Percentiles rank a stretch among this genome's conserved stretches.
Evolutionary conservation across 2,797 vertebrate genomes (phyloP).

Genomic region (Vespertilio murinus): DNA sequence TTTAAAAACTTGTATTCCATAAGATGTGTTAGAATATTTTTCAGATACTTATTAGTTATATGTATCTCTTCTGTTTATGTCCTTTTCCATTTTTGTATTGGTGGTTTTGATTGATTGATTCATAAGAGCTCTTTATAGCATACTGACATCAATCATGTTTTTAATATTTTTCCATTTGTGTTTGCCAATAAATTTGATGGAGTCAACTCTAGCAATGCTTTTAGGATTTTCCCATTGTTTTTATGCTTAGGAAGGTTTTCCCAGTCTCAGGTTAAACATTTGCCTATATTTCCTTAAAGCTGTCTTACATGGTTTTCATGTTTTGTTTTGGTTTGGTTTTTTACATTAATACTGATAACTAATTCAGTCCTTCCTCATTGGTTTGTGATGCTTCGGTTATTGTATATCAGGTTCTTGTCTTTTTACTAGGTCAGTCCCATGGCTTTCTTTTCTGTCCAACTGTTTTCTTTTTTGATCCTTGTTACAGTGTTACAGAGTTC

Average conservation of each 20-base stretch:
- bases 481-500: too few species aligned
- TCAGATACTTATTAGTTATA: neutral
- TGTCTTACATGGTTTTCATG: neutral
- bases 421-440: slow-evolving; percentile 21
- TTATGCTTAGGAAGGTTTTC: slow-evolving; percentile 20
- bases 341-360: neutral
- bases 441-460: neutral
- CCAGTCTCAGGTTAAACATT: neutral
- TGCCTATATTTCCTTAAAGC: slow-evolving; percentile 33
- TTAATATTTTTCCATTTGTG: slow-evolving; percentile 1
- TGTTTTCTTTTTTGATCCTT: slow-evolving; percentile 26
- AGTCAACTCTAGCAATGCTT: neutral
- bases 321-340: neutral
- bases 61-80: neutral
- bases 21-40: neutral
- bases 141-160: neutral
- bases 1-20: slow-evolving; percentile 1
- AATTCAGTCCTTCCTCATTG: slow-evolving; percentile 2
- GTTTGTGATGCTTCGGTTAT: neutral
- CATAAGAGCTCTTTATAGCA: neutral
- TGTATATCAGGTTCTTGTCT: neutral
- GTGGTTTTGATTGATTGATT: neutral
- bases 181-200: neutral
- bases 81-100: slow-evolving; percentile 14
- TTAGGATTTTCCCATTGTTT: slow-evolving; percentile 5